These are phyloP conservation scores for Tinamus major DNA, from an alignment of 2,797 vertebrate genomes.

Conservation along the genomic window DNA sequence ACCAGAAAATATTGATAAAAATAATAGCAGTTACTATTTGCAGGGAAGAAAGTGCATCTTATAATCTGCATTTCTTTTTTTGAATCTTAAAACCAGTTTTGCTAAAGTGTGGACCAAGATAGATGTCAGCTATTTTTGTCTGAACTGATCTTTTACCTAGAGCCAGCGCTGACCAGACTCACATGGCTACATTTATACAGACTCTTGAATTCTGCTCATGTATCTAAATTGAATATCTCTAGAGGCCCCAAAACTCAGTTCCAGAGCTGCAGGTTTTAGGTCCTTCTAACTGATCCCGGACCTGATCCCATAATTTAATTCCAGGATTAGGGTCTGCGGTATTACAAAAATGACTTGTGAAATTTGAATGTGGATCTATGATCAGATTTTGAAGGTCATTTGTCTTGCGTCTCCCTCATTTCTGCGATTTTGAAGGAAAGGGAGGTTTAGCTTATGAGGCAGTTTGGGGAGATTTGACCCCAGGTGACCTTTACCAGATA, in stretches of 20 bases:
- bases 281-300: neutral
- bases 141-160: neutral
- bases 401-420: neutral
- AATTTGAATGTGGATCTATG: neutral
- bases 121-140: neutral
- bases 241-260: accelerated
- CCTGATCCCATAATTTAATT: neutral
- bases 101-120: neutral
- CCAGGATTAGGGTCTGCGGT: accelerated
- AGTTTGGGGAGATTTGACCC: slow-evolving; percentile 24
- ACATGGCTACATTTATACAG: neutral
- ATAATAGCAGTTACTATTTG: neutral
- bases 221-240: neutral
- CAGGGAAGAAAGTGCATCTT: neutral
- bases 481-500: neutral
- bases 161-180: neutral
- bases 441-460: accelerated
- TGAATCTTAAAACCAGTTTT: neutral
- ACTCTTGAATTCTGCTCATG: neutral
- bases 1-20: neutral
- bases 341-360: neutral
- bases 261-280: neutral
- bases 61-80: neutral
- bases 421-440: neutral
- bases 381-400: neutral